A percentile compares a stretch with the other conserved stretches of the same genome.
phyloP scores from a whole-genome alignment of 2,797 vertebrate species.

The Mormyrus hasselquistii region DNA sequence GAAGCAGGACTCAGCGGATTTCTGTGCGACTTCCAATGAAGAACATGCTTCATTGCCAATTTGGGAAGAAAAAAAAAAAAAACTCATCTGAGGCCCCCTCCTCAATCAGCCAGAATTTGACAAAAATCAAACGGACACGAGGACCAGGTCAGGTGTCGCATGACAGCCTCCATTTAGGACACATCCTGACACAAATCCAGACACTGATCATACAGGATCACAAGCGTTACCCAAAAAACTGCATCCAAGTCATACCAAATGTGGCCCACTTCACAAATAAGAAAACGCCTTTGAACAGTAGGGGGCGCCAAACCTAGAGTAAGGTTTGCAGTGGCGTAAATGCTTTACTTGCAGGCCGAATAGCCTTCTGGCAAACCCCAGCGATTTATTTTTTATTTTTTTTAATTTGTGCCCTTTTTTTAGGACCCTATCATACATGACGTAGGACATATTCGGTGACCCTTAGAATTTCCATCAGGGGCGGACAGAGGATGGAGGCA shows the following conservation, averaged over 20 bases:
- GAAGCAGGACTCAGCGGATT: conserved; percentile 20
- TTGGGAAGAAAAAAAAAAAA: background rate
- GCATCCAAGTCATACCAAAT: background rate
- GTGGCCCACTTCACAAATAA: background rate
- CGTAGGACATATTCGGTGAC: conserved; percentile 80
- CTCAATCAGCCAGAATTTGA: background rate
- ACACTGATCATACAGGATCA: background rate
- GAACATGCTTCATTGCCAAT: conserved; percentile 13
- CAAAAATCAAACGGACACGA: background rate
- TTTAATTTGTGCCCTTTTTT: conserved; percentile 31
- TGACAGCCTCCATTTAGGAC: background rate
- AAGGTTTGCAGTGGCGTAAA: background rate
- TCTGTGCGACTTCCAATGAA: conserved; percentile 24
- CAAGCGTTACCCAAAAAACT: background rate
- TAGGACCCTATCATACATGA: conserved; percentile 79
- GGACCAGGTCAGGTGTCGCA: background rate
- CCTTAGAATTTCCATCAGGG: conserved; percentile 72
- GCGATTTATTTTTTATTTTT: background rate
- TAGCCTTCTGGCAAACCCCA: conserved; percentile 56
- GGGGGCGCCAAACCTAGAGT: background rate
- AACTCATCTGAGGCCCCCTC: background rate
- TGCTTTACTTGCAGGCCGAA: conserved; percentile 42
- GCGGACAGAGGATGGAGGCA: conserved; percentile 56
- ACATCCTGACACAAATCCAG: background rate
- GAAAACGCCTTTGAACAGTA: background rate